Conservation (phyloP, 2,888 invertebrate species). For the Leptinotarsa rubiginosa region DNA sequence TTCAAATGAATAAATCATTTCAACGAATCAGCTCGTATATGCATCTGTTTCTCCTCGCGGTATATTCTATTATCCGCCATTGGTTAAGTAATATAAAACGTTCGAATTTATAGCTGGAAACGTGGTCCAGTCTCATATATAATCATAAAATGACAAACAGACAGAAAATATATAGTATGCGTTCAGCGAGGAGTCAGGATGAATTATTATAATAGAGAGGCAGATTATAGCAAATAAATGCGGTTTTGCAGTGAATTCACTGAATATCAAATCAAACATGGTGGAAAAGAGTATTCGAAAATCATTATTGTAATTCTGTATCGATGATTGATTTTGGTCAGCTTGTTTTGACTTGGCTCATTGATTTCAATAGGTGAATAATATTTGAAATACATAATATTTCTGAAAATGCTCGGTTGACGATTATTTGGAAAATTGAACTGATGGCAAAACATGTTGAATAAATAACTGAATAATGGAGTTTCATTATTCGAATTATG, state of each 20-base stretch:
- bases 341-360: neutral
- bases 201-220: slow-evolving; percentile 8
- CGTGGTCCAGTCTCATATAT: neutral
- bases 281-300: slow-evolving; percentile 4
- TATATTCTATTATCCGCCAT: neutral
- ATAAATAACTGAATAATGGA: neutral
- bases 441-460: neutral
- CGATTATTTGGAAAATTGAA: neutral
- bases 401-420: neutral
- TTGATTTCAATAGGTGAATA: neutral
- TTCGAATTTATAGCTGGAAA: neutral
- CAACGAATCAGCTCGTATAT: too few relatives aligned
- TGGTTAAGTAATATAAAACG: neutral
- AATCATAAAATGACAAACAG: neutral
- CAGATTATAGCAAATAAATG: slow-evolving; percentile 9
- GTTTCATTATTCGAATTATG: neutral
- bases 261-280: neutral
- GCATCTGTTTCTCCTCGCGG: neutral
- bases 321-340: neutral
- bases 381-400: neutral
- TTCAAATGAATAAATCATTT: too few relatives aligned
- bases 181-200: neutral
- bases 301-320: neutral
- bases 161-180: neutral
- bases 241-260: slow-evolving; percentile 3